Evolutionary conservation across 2,113 vertebrate species (phyloP), one percentile per base, ranked within the genome.

Genomic region (Petroica traversi): DNA sequence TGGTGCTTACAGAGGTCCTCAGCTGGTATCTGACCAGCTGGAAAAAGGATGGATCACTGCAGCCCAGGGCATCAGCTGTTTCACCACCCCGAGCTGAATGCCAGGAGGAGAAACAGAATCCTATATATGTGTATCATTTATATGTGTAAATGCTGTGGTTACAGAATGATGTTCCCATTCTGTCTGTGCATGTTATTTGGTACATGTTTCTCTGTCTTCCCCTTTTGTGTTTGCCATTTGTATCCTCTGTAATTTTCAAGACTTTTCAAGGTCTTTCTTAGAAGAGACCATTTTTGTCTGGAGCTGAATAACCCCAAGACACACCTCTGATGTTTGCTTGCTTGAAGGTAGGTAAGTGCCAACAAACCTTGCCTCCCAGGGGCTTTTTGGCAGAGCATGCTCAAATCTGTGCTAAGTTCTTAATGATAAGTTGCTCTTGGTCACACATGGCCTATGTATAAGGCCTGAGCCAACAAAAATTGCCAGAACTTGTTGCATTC

Each of bases 81-180:
- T 81, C n/a, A 54, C 18, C 33, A 46, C 8, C 4, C 19, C 45
- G 78, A 49, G 40, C 57, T 85, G 48, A 59, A 36, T 61, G 67
- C n/a, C 41, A 46, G 36, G 31, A 84, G 76, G 24, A 94, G 74
- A 64, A 85, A 13, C 48, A 82, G 64, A 77, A n/a, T 48, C 48
- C 18, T 59, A 0, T 26, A 14, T 22, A 7, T 1, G 1, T 31
- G 12, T 79, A 57, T 52, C 52, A n/a, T n/a, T 41, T 36, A 2
- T 12, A 8, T 4, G 2, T 48, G 20, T 19, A 40, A 92, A 63
- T 25, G 24, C 36, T 71, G 26, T 48, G 33, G 40, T 88, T 36
- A 61, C 13, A 66, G 22, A 57, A 29, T 3, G 2, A 11, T 48
- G 72, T 67, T 87, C 54, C 43, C 10, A 1, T 89, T 88, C 23